Conservation (phyloP, 2,888 invertebrate species). For the Sphinx pinastri region DNA sequence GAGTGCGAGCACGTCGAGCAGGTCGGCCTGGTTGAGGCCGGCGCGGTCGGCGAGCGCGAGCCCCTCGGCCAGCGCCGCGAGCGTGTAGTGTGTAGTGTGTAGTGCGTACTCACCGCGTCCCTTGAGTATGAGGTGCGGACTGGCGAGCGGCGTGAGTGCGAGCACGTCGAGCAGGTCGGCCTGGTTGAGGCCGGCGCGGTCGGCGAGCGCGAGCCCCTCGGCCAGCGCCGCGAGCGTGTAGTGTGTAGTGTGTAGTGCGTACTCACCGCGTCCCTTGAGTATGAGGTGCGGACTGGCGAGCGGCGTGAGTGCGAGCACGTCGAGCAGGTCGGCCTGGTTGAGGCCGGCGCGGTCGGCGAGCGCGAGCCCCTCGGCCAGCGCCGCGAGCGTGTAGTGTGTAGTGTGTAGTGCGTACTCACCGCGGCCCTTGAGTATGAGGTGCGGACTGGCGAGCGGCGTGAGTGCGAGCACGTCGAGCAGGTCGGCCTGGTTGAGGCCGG, state of each 20-base stretch:
- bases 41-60: no score
- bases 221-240: no score
- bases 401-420: neutral
- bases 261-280: neutral
- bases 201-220: no score
- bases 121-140: no score
- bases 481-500: conserved; percentile 17
- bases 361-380: no score
- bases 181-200: conserved; percentile 71
- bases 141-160: conserved; percentile 87
- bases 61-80: no score
- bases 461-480: neutral
- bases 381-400: no score
- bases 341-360: no score
- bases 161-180: conserved; percentile 97
- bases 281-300: no score
- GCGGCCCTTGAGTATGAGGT: neutral
- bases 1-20: conserved; percentile 84
- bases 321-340: neutral
- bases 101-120: no score
- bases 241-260: no score
- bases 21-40: neutral
- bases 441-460: neutral
- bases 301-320: neutral
- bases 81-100: no score